Base-by-base conservation (phyloP, 2,888 invertebrate species). In the Protula sp. region DNA sequence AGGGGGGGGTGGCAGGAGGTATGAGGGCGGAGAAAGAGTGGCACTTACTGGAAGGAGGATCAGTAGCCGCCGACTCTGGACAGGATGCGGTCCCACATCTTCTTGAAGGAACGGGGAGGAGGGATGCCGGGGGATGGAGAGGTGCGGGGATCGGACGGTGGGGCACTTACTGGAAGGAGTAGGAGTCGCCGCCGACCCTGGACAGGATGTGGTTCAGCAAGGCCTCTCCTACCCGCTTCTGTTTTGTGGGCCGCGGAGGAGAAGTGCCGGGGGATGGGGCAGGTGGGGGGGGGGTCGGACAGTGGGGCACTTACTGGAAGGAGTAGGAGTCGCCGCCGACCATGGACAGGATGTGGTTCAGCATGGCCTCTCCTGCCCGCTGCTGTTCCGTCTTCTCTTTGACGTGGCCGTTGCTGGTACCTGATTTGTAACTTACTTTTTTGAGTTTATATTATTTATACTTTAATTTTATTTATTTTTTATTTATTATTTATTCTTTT, bases 241-340 rank as follows among this genome's bases (percentile, higher is more conserved):
- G 69, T 57, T 76, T 76, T 2, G 76, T 78, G 3, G 74, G 69
- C 47, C 67, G 59, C 68, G 80, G 79, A n/a, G n/a, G n/a, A n/a
- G n/a, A n/a, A n/a, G n/a, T n/a, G n/a, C n/a, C n/a, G n/a, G n/a
- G n/a, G n/a, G n/a, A n/a, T n/a, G n/a, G n/a, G n/a, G n/a, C n/a
- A n/a, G n/a, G n/a, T n/a, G n/a, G n/a, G n/a, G n/a, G n/a, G n/a
- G n/a, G n/a, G n/a, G n/a, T n/a, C n/a, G n/a, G n/a, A n/a, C n/a
- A n/a, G n/a, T n/a, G n/a, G n/a, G n/a, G n/a, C n/a, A 51, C 57
- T 30, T 30, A 68, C 82, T 70, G 72, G 65, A 82, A 81, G 26
- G 78, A 76, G 63, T 80, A 82, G 48, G 75, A 74, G 55, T 73
- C 77, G 22, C 82, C 82, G 26, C 80, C 73, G 9, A 77, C 74